Conservation (phyloP, 2,113 vertebrate species). For the Emydocephalus ijimae region DNA sequence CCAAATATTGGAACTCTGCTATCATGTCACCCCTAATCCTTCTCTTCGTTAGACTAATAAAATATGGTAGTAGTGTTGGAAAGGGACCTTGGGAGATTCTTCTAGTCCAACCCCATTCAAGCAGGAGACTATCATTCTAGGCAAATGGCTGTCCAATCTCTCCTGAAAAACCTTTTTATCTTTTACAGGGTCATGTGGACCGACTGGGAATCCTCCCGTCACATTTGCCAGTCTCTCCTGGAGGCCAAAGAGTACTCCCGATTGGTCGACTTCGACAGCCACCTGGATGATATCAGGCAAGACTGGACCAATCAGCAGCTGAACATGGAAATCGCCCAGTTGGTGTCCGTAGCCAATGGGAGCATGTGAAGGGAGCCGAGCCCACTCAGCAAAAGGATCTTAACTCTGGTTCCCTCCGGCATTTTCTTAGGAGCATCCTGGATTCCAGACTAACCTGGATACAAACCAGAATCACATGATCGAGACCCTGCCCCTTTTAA, state of each 20-base stretch:
- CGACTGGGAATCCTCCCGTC: conserved; percentile 86
- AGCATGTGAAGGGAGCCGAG: conserved; percentile 60
- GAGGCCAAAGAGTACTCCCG: conserved; percentile 74
- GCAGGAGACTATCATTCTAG: not conserved
- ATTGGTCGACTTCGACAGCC: conserved; percentile 86
- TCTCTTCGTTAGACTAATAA: too few relatives aligned
- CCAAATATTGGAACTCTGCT: too few relatives aligned
- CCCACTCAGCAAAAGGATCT: too few relatives aligned
- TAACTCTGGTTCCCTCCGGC: not conserved
- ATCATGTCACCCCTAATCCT: too few relatives aligned
- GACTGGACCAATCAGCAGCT: conserved; percentile 91
- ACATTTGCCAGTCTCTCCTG: conserved; percentile 75
- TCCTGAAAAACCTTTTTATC: too few relatives aligned
- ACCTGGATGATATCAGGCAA: conserved; percentile 86
- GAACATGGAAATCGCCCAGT: conserved; percentile 78
- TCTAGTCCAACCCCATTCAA: not conserved
- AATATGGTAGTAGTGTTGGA: too few relatives aligned
- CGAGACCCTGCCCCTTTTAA: too few relatives aligned
- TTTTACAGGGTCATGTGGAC: conserved; percentile 82
- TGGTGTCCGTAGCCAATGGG: conserved; percentile 75
- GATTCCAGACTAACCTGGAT: not conserved
- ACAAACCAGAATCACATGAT: not conserved
- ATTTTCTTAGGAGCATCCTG: not conserved
- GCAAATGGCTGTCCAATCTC: not conserved
- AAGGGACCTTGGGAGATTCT: too few relatives aligned